Percentiles rank a stretch among this genome's conserved stretches.
phyloP scores from a whole-genome alignment of 2,888 invertebrate species.

The Stratiomys singularior region DNA sequence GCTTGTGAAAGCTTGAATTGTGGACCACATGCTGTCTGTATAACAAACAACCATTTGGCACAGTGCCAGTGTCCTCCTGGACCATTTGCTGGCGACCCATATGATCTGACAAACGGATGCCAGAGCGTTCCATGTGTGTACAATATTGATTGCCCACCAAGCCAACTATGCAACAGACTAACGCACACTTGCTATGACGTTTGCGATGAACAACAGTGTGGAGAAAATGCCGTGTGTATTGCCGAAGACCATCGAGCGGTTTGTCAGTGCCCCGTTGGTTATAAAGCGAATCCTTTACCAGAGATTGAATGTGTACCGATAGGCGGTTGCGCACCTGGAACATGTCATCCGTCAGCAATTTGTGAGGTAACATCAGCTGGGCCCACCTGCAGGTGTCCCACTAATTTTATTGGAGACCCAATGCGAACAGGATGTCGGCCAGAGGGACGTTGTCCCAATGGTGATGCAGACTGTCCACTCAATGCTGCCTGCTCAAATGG shows the following conservation, averaged over 20 bases:
- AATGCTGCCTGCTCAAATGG: slow-evolving; percentile 78
- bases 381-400: slow-evolving; percentile 82
- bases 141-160: slow-evolving; percentile 82
- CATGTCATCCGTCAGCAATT: slow-evolving; percentile 83
- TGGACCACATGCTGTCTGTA: slow-evolving; percentile 87
- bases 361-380: slow-evolving; percentile 77
- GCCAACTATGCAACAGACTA: slow-evolving; percentile 83
- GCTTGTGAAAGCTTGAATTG: slow-evolving; percentile 83
- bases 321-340: slow-evolving; percentile 79
- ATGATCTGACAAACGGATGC: slow-evolving; percentile 79
- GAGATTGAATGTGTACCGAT: slow-evolving; percentile 81
- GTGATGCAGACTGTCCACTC: slow-evolving; percentile 79
- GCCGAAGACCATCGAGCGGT: slow-evolving; percentile 83
- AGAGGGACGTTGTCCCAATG: slow-evolving; percentile 78
- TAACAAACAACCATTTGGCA: slow-evolving; percentile 88
- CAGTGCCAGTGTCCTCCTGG: slow-evolving; percentile 92
- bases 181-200: slow-evolving; percentile 84
- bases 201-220: slow-evolving; percentile 84
- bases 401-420: slow-evolving; percentile 81
- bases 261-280: slow-evolving; percentile 89
- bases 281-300: slow-evolving; percentile 81
- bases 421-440: slow-evolving; percentile 78
- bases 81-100: slow-evolving; percentile 86
- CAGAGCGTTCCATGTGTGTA: slow-evolving; percentile 86
- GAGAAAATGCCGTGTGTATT: slow-evolving; percentile 87